A percentile compares a stretch with the other conserved stretches of the same genome.
Conservation (phyloP, 2,888 invertebrate genomes). For the Empis stercorea region DNA sequence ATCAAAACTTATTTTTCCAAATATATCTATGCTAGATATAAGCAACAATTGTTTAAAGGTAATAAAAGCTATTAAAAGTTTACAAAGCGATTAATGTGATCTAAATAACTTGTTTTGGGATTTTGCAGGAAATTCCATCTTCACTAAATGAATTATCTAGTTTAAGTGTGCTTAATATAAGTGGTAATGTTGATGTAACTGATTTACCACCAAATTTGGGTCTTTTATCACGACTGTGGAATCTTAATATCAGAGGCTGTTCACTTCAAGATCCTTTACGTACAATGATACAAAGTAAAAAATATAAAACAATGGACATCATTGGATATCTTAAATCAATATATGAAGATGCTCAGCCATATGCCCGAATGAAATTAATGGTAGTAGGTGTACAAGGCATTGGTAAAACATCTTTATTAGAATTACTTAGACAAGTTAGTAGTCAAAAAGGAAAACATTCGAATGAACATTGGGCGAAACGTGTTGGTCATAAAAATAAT, state of each 20-base stretch:
- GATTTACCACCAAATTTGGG: conserved; percentile 95
- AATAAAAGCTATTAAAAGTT: neutral
- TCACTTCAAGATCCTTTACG: conserved; percentile 74
- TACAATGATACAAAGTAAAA: conserved; percentile 82
- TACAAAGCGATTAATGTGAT: no score
- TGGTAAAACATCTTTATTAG: conserved; percentile 81
- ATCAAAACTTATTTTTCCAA: conserved; percentile 74
- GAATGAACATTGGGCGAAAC: conserved; percentile 80
- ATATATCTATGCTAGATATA: conserved; percentile 88
- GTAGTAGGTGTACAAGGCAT: conserved; percentile 82
- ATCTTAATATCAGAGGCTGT: conserved; percentile 84
- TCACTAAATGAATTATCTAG: conserved; percentile 74
- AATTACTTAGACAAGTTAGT: conserved; percentile 79
- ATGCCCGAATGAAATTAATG: conserved; percentile 92
- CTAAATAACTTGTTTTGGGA: neutral
- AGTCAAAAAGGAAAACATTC: conserved; percentile 45
- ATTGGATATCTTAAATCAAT: conserved; percentile 80
- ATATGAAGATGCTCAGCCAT: conserved; percentile 79
- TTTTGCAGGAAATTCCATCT: conserved; percentile 53
- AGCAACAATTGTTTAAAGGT: conserved; percentile 67
- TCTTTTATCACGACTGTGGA: conserved; percentile 87
- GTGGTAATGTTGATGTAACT: conserved; percentile 54
- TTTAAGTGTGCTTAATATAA: conserved; percentile 87
- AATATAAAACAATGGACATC: conserved; percentile 90
- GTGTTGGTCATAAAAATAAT: conserved; percentile 83